phyloP scores from a whole-genome alignment of 1,140 invertebrate species.

The Batillaria attramentaria region DNA sequence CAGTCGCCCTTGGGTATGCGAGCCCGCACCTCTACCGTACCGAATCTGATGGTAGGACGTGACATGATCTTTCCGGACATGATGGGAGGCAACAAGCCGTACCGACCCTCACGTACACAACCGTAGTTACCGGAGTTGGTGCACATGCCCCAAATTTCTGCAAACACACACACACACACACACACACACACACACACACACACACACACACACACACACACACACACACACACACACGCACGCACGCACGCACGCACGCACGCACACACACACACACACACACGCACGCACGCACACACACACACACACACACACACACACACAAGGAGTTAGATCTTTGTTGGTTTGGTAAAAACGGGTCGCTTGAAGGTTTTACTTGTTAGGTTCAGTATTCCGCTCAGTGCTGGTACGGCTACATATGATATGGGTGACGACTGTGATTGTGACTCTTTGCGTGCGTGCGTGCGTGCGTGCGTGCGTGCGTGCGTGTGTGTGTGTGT shows the following conservation, averaged over 20 bases:
- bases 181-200: background rate
- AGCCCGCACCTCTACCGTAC: conserved; percentile 81
- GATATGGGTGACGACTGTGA: background rate
- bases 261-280: background rate
- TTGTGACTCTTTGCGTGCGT: no score
- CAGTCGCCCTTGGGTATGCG: conserved; percentile 84
- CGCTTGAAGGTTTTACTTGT: background rate
- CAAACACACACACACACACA: background rate
- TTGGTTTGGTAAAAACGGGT: background rate
- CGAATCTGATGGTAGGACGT: conserved; percentile 79
- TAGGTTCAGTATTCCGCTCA: background rate
- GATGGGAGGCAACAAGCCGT: conserved; percentile 48
- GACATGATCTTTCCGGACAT: conserved; percentile 80
- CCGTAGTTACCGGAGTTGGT: conserved; percentile 47
- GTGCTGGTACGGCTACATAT: background rate
- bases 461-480: no score
- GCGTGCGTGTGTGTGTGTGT: no score
- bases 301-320: background rate
- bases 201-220: background rate
- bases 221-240: background rate
- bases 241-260: background rate
- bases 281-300: background rate
- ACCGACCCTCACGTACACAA: conserved; percentile 40
- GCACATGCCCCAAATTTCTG: conserved; percentile 46
- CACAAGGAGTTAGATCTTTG: background rate